Evolutionary conservation across 2,888 invertebrate species (phyloP), one percentile per base, ranked within the genome.

Genomic region (Orthosia incerta): DNA sequence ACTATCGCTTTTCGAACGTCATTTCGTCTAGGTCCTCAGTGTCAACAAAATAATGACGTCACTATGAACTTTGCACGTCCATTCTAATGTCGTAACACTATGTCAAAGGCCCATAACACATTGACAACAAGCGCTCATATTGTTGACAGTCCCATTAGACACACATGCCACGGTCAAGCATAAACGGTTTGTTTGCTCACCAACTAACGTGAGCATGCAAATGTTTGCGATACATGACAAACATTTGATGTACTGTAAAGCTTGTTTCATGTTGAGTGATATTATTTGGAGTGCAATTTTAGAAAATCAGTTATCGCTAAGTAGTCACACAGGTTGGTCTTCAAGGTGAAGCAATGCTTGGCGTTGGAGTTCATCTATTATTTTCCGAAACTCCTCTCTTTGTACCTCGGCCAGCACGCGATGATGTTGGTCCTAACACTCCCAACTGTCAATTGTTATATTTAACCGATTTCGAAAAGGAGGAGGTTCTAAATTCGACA

Each of bases 151-250:
- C 3, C 57, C 48, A 69, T 74, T 59, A 70, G 46, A 69, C 48
- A 73, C 26, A 73, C 53, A 75, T 55, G 56, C 78, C 86, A 79
- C 48, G 84, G 76, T 74, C 86, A 84, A 72, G 67, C 39, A 61
- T 73, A 59, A 75, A 68, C 60, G 66, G 18, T 74, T 12, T 79
- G 79, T 84, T 84, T 79, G 74, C 61, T 55, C 64, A 51, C 48
- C 15, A 68, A 75, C 65, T 72, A 66, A 71, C 83, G 65, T 71
- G 55, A 74, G 51, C 64, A 59, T 26, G 71, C 72, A 74, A 82
- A 82, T 82, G 78, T 80, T 80, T 71, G 76, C 26, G 23, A 56
- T 53, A 76, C 62, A 76, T 46, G 50, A n/a, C 74, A 74, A 81
- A 79, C 63, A 66, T 74, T 76, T 79, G 73, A 13, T 12, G 31